Percentiles rank a stretch among this genome's conserved stretches.
phyloP scores from a whole-genome alignment of 2,113 vertebrate genomes.

The Piprites chloris region DNA sequence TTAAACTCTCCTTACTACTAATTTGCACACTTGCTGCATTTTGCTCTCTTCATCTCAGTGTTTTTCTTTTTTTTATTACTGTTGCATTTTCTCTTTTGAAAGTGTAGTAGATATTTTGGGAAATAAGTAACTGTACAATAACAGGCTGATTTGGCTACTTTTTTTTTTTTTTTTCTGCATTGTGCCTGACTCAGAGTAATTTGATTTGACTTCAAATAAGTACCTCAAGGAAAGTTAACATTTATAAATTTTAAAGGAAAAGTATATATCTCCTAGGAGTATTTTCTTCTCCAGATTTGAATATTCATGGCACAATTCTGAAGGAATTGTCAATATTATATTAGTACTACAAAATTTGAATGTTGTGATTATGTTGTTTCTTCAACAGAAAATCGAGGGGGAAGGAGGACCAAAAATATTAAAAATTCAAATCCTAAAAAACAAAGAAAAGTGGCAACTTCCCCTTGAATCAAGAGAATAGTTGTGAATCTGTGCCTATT shows the following conservation, averaged over 20 bases:
- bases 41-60: not conserved
- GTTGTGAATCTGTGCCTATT: not conserved
- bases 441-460: not conserved
- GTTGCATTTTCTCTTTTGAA: not conserved
- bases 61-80: not conserved
- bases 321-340: not conserved
- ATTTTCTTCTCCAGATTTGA: not conserved
- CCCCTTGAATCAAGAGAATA: not conserved
- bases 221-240: not conserved
- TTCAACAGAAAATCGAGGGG: fast-evolving
- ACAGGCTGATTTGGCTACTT: not conserved
- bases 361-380: not conserved
- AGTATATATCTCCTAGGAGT: not conserved
- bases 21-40: not conserved
- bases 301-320: not conserved
- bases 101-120: not conserved
- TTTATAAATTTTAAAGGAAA: not conserved
- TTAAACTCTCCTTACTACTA: not conserved
- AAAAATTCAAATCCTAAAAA: not conserved
- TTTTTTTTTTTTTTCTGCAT: not conserved
- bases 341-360: not conserved
- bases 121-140: not conserved
- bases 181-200: not conserved
- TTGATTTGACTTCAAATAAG: not conserved
- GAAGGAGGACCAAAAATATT: fast-evolving